phyloP scores from a whole-genome alignment of 2,113 vertebrate genomes.

The Mirza zaza region DNA sequence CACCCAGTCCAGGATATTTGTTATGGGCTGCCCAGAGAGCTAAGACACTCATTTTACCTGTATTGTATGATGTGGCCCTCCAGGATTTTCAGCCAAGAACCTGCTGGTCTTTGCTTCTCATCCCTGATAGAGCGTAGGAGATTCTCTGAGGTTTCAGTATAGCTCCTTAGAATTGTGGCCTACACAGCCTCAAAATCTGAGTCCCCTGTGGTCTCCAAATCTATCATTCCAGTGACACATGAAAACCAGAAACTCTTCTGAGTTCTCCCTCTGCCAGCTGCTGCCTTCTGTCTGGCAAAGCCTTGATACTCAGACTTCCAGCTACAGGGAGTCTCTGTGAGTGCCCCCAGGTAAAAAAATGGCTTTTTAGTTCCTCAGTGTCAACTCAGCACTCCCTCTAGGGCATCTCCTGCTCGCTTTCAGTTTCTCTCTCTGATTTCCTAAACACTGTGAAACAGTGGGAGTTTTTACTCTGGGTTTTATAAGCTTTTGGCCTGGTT shows the following conservation, averaged over 20 bases:
- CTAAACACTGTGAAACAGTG: not conserved
- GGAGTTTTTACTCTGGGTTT: not conserved
- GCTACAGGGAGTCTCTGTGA: not conserved
- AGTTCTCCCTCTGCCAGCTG: not conserved
- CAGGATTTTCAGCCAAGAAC: not conserved
- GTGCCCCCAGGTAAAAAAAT: not conserved
- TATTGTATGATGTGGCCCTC: not conserved
- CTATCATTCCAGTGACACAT: not conserved
- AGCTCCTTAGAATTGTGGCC: not conserved
- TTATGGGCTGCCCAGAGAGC: rapidly evolving
- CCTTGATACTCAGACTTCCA: not conserved
- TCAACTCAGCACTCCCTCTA: not conserved
- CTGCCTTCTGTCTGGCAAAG: not conserved
- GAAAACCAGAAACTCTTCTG: not conserved
- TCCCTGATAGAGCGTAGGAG: not conserved
- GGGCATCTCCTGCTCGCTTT: not conserved
- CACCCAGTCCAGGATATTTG: not conserved
- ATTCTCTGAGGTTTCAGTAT: not conserved
- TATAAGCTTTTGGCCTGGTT: not conserved
- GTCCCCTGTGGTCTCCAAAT: not conserved
- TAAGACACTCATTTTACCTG: not conserved
- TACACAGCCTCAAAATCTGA: not conserved
- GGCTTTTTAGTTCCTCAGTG: not conserved
- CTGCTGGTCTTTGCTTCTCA: not conserved
- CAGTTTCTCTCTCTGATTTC: not conserved